Evolutionary conservation across 2,888 invertebrate species (phyloP).

Genomic region (Pammene aurita): DNA sequence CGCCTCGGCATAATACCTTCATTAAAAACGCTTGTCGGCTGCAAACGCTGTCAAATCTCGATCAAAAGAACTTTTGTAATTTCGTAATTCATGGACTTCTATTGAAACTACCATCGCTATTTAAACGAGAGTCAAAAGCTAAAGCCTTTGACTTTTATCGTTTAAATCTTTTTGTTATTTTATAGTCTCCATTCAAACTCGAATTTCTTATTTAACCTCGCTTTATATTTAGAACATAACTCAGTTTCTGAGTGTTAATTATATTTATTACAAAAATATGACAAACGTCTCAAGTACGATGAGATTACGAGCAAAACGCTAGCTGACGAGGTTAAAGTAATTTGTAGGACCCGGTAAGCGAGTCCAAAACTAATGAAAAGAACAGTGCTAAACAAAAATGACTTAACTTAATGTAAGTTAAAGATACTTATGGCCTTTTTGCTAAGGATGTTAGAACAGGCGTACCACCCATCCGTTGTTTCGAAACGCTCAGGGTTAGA

Average conservation of each 20-base stretch:
- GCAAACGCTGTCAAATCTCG: conserved; percentile 32
- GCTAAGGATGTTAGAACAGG: conserved; percentile 7
- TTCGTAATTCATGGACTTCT: conserved; percentile 26
- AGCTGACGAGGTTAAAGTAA: conserved; percentile 26
- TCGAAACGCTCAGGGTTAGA: conserved; percentile 51
- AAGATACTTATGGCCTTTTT: conserved; percentile 4
- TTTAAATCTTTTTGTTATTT: conserved; percentile 27
- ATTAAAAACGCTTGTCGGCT: conserved; percentile 34
- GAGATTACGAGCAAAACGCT: conserved; percentile 19
- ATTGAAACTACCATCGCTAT: conserved; percentile 28
- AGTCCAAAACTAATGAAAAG: conserved; percentile 31
- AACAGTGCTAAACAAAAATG: conserved; percentile 3
- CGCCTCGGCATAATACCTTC: conserved; percentile 30
- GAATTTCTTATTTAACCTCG: conserved; percentile 17
- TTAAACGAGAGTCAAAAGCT: conserved; percentile 27
- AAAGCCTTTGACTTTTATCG: conserved; percentile 24
- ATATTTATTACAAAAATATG: conserved; percentile 16
- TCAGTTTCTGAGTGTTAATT: not conserved
- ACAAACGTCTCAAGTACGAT: conserved; percentile 22
- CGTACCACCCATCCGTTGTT: conserved; percentile 52
- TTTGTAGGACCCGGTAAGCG: conserved; percentile 18
- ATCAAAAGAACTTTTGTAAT: conserved; percentile 36
- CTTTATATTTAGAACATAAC: not conserved
- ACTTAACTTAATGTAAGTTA: not conserved
- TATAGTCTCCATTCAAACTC: conserved; percentile 18